Percentiles rank a stretch among this genome's conserved stretches.
phyloP scores from a whole-genome alignment of 1,140 invertebrate species.

The Drosophila saltans region DNA sequence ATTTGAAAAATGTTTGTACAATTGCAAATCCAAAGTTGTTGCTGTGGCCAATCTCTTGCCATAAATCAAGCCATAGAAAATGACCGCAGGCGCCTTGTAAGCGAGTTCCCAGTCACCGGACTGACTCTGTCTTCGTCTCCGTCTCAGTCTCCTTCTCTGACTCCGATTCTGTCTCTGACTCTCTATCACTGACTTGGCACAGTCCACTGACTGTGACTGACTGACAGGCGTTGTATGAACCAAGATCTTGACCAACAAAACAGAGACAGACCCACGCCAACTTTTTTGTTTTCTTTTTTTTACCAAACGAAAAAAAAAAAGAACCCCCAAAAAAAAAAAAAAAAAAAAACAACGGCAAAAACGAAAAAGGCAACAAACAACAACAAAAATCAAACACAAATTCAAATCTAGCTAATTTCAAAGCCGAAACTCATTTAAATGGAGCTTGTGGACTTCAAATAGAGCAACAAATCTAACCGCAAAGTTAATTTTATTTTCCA shows the following conservation, averaged over 20 bases:
- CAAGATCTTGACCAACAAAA: conserved; percentile 70
- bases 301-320: background rate
- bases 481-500: conserved; percentile 82
- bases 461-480: conserved; percentile 59
- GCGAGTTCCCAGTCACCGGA: conserved; percentile 70
- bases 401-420: conserved; percentile 81
- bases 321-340: background rate
- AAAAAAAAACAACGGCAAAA: conserved; percentile 62
- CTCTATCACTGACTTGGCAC: conserved; percentile 10
- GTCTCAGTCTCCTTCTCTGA: conserved; percentile 29
- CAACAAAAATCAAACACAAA: conserved; percentile 76
- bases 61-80: conserved; percentile 77
- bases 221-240: conserved; percentile 61
- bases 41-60: conserved; percentile 74
- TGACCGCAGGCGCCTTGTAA: conserved; percentile 79
- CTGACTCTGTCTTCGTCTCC: conserved; percentile 40
- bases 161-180: background rate
- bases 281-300: background rate
- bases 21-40: conserved; percentile 65
- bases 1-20: conserved; percentile 77
- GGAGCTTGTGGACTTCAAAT: conserved; percentile 45
- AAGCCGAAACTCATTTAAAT: conserved; percentile 75
- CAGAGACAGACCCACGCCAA: conserved; percentile 61
- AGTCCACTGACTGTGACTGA: conserved; percentile 50
- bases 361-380: background rate